Conservation (phyloP, 2,888 invertebrate species). For the Periphyllus acericola region DNA sequence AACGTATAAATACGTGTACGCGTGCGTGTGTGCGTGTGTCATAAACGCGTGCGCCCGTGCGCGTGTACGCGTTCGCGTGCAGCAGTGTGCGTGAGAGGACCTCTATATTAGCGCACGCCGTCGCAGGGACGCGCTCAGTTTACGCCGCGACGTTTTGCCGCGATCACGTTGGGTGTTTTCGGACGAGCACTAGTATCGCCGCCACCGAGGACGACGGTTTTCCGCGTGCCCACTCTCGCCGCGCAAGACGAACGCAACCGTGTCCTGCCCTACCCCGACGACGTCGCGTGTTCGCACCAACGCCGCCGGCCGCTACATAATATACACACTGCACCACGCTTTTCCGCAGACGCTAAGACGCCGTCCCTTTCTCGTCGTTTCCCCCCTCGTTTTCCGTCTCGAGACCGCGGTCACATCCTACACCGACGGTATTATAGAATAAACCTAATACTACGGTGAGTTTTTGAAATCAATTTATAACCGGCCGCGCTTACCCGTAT, state of each 20-base stretch:
- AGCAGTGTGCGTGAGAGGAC: not conserved
- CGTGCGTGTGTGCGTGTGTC: too few species aligned
- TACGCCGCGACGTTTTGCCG: slow-evolving; percentile 22
- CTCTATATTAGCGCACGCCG: slow-evolving; percentile 10
- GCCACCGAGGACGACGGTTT: not conserved
- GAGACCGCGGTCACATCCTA: too few species aligned
- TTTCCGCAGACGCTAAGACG: not conserved
- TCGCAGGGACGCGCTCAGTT: slow-evolving; percentile 47
- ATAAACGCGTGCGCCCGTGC: not conserved
- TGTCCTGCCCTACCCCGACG: not conserved
- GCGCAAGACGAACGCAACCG: not conserved
- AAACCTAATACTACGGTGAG: too few species aligned
- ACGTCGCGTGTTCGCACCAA: not conserved
- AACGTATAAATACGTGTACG: too few species aligned
- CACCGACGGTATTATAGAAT: too few species aligned
- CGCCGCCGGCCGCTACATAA: not conserved
- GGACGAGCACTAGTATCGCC: not conserved
- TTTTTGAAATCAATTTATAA: too few species aligned
- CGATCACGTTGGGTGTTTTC: slow-evolving; percentile 11
- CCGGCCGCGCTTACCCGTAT: too few species aligned
- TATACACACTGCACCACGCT: too few species aligned
- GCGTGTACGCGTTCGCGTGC: not conserved
- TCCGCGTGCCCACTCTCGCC: not conserved
- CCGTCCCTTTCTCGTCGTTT: not conserved
- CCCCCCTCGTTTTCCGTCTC: not conserved